Percentiles rank a stretch among this genome's conserved stretches.
Evolutionary conservation across 1,140 invertebrate genomes (phyloP).

Genomic region (Vollenhovia emeryi): DNA sequence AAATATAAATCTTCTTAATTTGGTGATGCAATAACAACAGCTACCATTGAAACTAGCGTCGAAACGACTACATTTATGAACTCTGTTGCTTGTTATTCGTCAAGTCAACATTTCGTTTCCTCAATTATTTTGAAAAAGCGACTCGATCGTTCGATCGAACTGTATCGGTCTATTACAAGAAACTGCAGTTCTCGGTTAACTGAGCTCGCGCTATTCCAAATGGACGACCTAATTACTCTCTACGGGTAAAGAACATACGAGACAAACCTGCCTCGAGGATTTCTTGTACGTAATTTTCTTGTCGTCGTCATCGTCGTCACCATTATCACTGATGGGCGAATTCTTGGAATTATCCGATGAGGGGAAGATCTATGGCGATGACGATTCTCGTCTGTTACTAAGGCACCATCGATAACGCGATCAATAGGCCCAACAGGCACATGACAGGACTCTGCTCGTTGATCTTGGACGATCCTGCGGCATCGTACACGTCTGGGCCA

Average conservation of each 20-base stretch:
- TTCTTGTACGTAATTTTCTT: not conserved
- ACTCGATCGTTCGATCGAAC: not conserved
- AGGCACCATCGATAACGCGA: conserved; percentile 41
- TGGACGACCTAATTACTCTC: not conserved
- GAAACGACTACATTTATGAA: not conserved
- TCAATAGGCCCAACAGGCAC: conserved; percentile 1
- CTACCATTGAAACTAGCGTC: not conserved
- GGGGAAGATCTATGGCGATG: conserved; percentile 35
- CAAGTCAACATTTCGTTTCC: not conserved
- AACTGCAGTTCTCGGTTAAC: not conserved
- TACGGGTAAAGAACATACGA: not conserved
- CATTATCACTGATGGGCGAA: not conserved
- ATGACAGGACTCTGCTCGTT: conserved; percentile 20
- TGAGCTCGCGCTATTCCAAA: not conserved
- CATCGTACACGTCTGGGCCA: conserved; percentile 69
- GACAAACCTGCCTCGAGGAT: not conserved
- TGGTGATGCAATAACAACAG: not conserved
- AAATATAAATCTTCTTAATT: not conserved
- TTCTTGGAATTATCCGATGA: conserved; percentile 15
- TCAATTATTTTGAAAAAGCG: not conserved
- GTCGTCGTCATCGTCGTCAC: not conserved
- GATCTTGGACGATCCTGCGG: conserved; percentile 63
- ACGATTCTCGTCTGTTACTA: conserved; percentile 53
- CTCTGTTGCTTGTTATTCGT: not conserved
- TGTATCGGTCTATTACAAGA: not conserved